Evolutionary conservation across 2,113 vertebrate species (phyloP).

Genomic region (Marmota monax): DNA sequence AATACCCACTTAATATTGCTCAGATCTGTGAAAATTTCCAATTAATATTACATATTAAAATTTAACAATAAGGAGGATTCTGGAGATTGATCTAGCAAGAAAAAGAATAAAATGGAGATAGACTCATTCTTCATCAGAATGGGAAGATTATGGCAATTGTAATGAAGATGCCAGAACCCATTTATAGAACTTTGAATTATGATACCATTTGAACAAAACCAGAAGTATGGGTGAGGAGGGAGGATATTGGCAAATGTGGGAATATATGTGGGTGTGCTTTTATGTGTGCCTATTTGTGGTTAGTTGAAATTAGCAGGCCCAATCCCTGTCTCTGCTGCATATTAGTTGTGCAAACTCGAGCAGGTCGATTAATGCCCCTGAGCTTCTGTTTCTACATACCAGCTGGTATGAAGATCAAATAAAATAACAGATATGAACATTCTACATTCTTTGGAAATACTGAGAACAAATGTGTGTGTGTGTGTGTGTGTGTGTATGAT

Average conservation of each 20-base stretch:
- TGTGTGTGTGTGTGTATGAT: not conserved
- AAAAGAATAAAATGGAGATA: not conserved
- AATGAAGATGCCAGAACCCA: not conserved
- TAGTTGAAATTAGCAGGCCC: constrained; percentile 22
- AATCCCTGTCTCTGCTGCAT: not conserved
- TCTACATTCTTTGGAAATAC: constrained; percentile 51
- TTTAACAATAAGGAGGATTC: constrained; percentile 49
- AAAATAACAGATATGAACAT: constrained; percentile 41
- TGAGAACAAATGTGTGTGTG: not conserved
- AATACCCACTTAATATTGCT: constrained; percentile 54
- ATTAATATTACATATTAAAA: constrained; percentile 61
- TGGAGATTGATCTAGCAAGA: constrained; percentile 19
- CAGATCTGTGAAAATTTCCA: constrained; percentile 50
- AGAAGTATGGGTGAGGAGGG: not conserved
- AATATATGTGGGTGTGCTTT: not conserved
- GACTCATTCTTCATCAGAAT: not conserved
- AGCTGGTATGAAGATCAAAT: constrained; percentile 42
- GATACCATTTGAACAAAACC: constrained; percentile 10
- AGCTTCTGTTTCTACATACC: not conserved
- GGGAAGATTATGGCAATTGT: not conserved
- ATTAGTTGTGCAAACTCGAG: not conserved
- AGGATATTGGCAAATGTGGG: not conserved
- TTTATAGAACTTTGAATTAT: not conserved
- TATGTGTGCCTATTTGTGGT: not conserved
- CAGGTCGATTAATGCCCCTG: not conserved